These are phyloP conservation scores for Polypedilum pembai DNA, from an alignment of 1,140 invertebrate species.

Conservation along the genomic window DNA sequence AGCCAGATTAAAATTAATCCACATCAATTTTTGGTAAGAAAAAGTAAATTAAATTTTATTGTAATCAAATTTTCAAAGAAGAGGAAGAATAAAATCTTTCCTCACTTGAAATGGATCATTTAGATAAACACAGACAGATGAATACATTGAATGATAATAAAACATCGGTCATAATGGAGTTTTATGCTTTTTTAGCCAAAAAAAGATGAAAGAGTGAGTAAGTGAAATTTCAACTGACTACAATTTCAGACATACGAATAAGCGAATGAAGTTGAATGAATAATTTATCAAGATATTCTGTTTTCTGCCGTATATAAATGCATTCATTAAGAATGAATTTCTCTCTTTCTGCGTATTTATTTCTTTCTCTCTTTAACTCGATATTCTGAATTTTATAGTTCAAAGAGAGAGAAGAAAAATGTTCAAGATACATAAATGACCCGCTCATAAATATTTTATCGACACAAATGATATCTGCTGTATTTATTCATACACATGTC, in stretches of 20 bases:
- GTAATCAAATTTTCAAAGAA: too few relatives aligned
- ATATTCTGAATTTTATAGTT: background rate
- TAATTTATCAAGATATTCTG: slow-evolving; percentile 21
- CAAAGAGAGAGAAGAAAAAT: background rate
- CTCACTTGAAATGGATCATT: too few relatives aligned
- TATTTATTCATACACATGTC: background rate
- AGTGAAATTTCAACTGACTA: slow-evolving; percentile 3
- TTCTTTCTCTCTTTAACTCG: background rate
- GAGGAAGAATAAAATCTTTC: too few relatives aligned
- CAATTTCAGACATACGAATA: background rate
- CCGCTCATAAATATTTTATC: slow-evolving; percentile 23
- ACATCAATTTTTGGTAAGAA: too few relatives aligned
- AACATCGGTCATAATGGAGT: slow-evolving; percentile 8
- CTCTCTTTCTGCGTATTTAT: background rate
- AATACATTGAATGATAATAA: slow-evolving; percentile 7
- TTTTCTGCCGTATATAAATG: slow-evolving; percentile 23
- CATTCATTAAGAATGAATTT: slow-evolving; percentile 27
- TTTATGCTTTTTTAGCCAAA: background rate
- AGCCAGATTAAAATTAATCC: too few relatives aligned
- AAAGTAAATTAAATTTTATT: too few relatives aligned
- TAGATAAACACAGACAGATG: background rate
- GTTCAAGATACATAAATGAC: background rate
- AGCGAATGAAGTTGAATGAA: slow-evolving; percentile 12
- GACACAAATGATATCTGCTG: slow-evolving; percentile 22
- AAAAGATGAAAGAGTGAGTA: background rate